Base-by-base conservation (phyloP, 2,888 invertebrate genomes). In the Drosophila pseudotalamancana region DNA sequence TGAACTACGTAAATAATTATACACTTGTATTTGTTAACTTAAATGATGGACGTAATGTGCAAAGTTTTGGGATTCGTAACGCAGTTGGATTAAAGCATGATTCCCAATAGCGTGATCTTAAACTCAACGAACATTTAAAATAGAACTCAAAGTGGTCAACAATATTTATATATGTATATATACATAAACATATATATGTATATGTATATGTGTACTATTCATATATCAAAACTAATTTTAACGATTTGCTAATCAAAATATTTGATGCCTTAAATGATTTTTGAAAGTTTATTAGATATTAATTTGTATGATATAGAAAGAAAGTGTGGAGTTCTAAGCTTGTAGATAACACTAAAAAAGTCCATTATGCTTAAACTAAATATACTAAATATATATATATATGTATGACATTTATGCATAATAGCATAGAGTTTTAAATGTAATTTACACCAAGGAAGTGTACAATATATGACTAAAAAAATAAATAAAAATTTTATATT, bases 111-210 rank as follows among this genome's bases (percentile, higher is more conserved):
- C 45, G 49, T 69, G 65, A 51, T 59, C 59, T 51, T 62, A 27
- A 64, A 71, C 49, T 70, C 70, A 61, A 71, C 56, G 66, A 66
- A 32, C 56, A 56, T 50, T 54, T 51, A 54, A 72, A 40, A 37
- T 50, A 29, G 23, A 77, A 78, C 80, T 75, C 77, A 64, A 77
- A 77, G 77, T 72, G 80, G 78, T 80, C 80, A 78, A 78, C 53
- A 43, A 32, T 63, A 49, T 46, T 32, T 21, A 27, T 27, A 27
- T 11, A 29, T 32, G 14, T 46, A 14, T 18, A 29, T 18, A 21
- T 27, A 39, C 11, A 3, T 11, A n/a, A 18, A 27, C 14, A 14
- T 25, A 25, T 40, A 9, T 40, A 42, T 16, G 9, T 25, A 8
- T 55, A n/a, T n/a, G n/a, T 56, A 65, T 21, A 42, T 14, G 48